phyloP scores from a whole-genome alignment of 2,888 invertebrate genomes.

The Endotricha flammealis region DNA sequence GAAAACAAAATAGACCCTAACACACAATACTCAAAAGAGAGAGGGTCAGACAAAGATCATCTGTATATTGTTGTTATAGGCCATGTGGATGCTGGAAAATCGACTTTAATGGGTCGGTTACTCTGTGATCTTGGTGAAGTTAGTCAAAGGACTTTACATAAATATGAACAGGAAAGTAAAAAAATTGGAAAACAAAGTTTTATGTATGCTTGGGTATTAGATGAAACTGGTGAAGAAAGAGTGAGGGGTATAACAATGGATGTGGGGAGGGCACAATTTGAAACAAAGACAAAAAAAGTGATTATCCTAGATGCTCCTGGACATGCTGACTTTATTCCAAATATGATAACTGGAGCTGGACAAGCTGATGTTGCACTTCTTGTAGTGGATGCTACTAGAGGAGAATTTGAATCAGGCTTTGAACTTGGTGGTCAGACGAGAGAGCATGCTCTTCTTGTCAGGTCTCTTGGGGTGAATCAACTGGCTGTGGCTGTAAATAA shows the following conservation, averaged over 20 bases:
- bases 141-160: constrained; percentile 93
- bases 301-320: constrained; percentile 98
- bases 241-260: constrained; percentile 99
- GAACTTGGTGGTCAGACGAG: constrained; percentile 98
- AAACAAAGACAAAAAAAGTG: constrained; percentile 89
- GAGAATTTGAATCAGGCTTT: constrained; percentile 99
- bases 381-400: constrained; percentile 96
- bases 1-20: constrained; percentile 79
- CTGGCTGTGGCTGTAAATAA: constrained; percentile 98
- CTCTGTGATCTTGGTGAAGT: constrained; percentile 92
- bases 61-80: constrained; percentile 95
- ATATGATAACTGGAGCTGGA: constrained; percentile 99
- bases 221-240: constrained; percentile 98
- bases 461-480: constrained; percentile 93
- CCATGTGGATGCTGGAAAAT: constrained; percentile 98
- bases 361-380: constrained; percentile 98
- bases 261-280: constrained; percentile 94
- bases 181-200: constrained; percentile 99
- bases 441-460: constrained; percentile 96
- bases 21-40: constrained; percentile 83
- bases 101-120: constrained; percentile 97
- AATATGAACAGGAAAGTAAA: constrained; percentile 97
- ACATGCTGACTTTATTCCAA: constrained; percentile 99
- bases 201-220: constrained; percentile 99
- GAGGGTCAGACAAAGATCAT: constrained; percentile 89